Conservation (phyloP, 2,888 invertebrate species). For the Tortricodes alternella region DNA sequence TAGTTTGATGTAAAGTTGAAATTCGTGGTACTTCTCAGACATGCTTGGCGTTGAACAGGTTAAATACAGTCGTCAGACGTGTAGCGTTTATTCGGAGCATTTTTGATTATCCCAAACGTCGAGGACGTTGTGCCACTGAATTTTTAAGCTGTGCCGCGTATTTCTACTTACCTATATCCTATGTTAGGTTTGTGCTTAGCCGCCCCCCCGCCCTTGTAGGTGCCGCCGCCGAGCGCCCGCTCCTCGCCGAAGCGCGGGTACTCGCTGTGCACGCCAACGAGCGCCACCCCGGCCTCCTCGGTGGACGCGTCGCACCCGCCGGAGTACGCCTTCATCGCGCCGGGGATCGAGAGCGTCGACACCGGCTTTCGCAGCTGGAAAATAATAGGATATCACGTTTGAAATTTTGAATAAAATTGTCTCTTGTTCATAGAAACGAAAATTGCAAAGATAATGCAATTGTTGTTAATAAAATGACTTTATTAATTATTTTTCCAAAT, state of each 20-base stretch:
- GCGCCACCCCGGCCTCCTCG: constrained; percentile 94
- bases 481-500: no score
- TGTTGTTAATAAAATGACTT: no score
- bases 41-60: no score
- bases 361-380: constrained; percentile 98
- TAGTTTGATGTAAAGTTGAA: no score
- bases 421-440: not conserved
- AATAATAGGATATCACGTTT: constrained; percentile 4
- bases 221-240: constrained; percentile 89
- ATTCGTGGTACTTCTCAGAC: no score
- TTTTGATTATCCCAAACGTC: no score
- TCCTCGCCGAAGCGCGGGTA: constrained; percentile 96
- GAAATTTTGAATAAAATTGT: not conserved
- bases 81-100: no score
- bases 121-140: not conserved
- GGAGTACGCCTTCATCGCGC: constrained; percentile 92
- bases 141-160: not conserved
- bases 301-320: constrained; percentile 83
- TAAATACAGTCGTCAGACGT: no score
- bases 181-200: constrained; percentile 96
- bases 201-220: constrained; percentile 88
- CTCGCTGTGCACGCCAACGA: constrained; percentile 95
- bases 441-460: no score
- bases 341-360: constrained; percentile 98
- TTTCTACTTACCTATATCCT: constrained; percentile 86